Percentiles rank a stretch among this genome's conserved stretches.
Conservation (phyloP, 35 echinoderm and acorn worm species). For the Heliocidaris tuberculata region DNA sequence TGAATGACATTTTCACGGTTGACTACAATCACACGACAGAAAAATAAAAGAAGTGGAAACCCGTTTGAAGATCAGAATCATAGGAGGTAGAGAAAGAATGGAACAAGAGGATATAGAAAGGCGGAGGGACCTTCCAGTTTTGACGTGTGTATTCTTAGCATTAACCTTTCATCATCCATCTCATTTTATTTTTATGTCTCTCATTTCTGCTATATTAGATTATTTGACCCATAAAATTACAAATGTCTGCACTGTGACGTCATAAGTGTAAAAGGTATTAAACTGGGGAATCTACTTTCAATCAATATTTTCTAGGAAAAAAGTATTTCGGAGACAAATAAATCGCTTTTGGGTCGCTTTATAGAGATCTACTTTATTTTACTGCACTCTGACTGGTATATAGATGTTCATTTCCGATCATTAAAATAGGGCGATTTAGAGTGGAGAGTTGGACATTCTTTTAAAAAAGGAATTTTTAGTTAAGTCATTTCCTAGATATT, state of each 20-base stretch:
- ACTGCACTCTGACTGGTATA: too few species aligned
- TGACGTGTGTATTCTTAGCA: not conserved
- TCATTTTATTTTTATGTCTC: not conserved
- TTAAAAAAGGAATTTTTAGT: too few species aligned
- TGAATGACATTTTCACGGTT: constrained; percentile 10
- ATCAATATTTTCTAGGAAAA: too few species aligned
- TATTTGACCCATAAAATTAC: not conserved
- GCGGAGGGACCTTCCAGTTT: not conserved
- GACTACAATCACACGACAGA: not conserved
- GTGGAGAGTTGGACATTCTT: too few species aligned
- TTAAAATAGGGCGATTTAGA: too few species aligned
- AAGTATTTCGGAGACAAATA: too few species aligned
- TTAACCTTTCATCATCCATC: not conserved
- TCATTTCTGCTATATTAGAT: not conserved
- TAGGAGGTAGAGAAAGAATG: not conserved
- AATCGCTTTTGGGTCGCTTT: too few species aligned
- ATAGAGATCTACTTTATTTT: too few species aligned
- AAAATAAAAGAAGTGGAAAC: not conserved
- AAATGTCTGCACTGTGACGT: not conserved
- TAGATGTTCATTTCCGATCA: too few species aligned
- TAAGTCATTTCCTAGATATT: too few species aligned
- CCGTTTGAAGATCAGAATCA: not conserved
- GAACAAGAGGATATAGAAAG: not conserved
- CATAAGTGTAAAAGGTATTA: not conserved
- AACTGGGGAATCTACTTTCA: too few species aligned